These are phyloP conservation scores for Hypolimnas misippus DNA, from an alignment of 2,888 invertebrate species.

Conservation along the genomic window DNA sequence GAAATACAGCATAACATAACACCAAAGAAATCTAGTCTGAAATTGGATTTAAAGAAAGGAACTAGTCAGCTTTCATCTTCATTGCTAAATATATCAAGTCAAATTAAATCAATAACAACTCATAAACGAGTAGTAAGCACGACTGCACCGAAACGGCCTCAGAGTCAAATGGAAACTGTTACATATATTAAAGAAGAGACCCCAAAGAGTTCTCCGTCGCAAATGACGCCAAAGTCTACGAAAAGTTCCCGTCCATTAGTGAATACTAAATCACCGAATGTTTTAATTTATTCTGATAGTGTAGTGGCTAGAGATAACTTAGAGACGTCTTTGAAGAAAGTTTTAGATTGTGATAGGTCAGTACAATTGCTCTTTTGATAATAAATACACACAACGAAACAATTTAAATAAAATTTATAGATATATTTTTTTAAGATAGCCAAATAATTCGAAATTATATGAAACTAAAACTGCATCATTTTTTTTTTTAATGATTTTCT, in stretches of 20 bases:
- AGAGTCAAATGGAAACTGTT: slow-evolving; percentile 56
- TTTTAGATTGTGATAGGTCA: slow-evolving; percentile 89
- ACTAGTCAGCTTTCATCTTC: slow-evolving; percentile 75
- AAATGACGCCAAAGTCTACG: slow-evolving; percentile 68
- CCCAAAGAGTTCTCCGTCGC: slow-evolving; percentile 56
- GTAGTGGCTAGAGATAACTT: slow-evolving; percentile 89
- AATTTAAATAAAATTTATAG: background rate
- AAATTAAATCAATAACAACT: slow-evolving; percentile 78
- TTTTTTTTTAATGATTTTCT: too few relatives aligned
- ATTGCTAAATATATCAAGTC: slow-evolving; percentile 77
- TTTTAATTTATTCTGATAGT: slow-evolving; percentile 92
- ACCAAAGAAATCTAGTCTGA: slow-evolving; percentile 77
- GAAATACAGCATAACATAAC: slow-evolving; percentile 80
- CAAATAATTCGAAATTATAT: too few relatives aligned
- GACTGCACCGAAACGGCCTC: slow-evolving; percentile 71
- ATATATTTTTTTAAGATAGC: too few relatives aligned
- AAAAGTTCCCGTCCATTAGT: slow-evolving; percentile 81
- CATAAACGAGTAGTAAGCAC: slow-evolving; percentile 78
- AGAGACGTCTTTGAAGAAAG: slow-evolving; percentile 86
- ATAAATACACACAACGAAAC: background rate
- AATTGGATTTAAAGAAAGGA: slow-evolving; percentile 75
- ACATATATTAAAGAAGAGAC: slow-evolving; percentile 63
- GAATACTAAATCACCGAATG: slow-evolving; percentile 89
- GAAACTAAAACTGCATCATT: too few relatives aligned
- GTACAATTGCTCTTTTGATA: slow-evolving; percentile 34